Conservation (phyloP, 1,140 invertebrate genomes). For the Diorhabda elongata region DNA sequence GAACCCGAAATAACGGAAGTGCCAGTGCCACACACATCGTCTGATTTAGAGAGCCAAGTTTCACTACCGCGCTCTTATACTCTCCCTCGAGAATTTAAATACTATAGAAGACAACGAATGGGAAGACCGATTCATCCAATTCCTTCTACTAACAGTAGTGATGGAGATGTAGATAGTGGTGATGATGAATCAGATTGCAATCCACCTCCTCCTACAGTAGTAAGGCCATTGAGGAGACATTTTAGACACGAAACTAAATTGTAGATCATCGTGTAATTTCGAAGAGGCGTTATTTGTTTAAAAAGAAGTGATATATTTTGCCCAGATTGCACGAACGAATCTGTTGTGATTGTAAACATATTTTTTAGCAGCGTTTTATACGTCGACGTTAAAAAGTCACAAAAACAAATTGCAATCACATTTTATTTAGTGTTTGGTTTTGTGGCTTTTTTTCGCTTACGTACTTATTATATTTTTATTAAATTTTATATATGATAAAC, state of each 20-base stretch:
- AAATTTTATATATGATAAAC: conserved; percentile 9
- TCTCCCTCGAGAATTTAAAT: conserved; percentile 77
- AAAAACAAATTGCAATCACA: too few species aligned
- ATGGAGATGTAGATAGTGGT: conserved; percentile 69
- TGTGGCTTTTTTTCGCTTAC: too few species aligned
- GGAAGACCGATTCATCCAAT: conserved; percentile 56
- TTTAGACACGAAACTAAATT: conserved; percentile 47
- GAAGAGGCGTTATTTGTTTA: too few species aligned
- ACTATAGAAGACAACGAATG: conserved; percentile 61
- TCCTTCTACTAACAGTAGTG: conserved; percentile 78
- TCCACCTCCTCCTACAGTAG: conserved; percentile 37
- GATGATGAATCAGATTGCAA: conserved; percentile 56
- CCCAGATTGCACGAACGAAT: not conserved
- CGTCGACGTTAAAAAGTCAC: too few species aligned
- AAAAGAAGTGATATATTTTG: too few species aligned
- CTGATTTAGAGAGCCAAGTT: conserved; percentile 72
- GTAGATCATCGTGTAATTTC: conserved; percentile 19
- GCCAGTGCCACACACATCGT: conserved; percentile 48
- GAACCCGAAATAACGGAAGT: conserved; percentile 34
- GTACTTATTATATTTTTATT: conserved; percentile 2
- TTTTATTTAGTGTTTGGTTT: too few species aligned
- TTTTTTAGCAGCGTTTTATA: not conserved
- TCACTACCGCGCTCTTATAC: conserved; percentile 79
- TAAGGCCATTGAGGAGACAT: conserved; percentile 39
- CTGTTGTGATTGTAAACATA: not conserved